These are phyloP conservation scores for Cladorhizidae sp. DNA, from an alignment of 37 sponge, comb jelly and placozoan genomes.

Conservation along the genomic window DNA sequence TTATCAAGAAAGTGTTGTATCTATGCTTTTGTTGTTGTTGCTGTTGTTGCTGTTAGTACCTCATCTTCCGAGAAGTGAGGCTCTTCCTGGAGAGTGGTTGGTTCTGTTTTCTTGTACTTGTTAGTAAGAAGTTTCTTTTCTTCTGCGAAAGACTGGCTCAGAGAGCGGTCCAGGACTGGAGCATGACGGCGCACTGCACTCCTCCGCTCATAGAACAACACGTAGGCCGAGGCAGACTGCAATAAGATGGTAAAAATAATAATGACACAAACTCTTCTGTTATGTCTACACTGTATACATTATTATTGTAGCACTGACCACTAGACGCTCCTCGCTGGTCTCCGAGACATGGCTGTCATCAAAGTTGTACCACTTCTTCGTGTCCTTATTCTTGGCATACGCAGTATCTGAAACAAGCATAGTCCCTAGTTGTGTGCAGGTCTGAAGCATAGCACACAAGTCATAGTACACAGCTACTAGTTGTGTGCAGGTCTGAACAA, in stretches of 20 bases:
- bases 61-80: not conserved
- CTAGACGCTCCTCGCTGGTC: constrained; percentile 29
- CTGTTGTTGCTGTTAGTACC: no score
- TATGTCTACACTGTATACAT: not conserved
- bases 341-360: constrained; percentile 92
- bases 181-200: constrained; percentile 18
- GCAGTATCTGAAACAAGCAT: constrained; percentile 82
- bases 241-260: not conserved
- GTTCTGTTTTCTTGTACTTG: constrained; percentile 3
- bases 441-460: no score
- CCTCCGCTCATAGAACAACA: constrained; percentile 74
- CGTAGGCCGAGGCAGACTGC: constrained; percentile 80
- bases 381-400: constrained; percentile 75
- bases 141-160: constrained; percentile 65
- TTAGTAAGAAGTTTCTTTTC: constrained; percentile 22
- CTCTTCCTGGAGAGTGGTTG: not conserved
- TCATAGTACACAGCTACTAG: no score
- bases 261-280: no score
- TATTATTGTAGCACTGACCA: constrained; percentile 65
- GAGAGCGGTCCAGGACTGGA: constrained; percentile 36
- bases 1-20: no score
- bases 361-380: constrained; percentile 89
- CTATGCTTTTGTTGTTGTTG: no score
- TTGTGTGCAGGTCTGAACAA: no score
- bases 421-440: no score